Percentiles rank a stretch among this genome's conserved stretches.
Conservation (phyloP, 2,888 invertebrate species). For the Laothoe populi region DNA sequence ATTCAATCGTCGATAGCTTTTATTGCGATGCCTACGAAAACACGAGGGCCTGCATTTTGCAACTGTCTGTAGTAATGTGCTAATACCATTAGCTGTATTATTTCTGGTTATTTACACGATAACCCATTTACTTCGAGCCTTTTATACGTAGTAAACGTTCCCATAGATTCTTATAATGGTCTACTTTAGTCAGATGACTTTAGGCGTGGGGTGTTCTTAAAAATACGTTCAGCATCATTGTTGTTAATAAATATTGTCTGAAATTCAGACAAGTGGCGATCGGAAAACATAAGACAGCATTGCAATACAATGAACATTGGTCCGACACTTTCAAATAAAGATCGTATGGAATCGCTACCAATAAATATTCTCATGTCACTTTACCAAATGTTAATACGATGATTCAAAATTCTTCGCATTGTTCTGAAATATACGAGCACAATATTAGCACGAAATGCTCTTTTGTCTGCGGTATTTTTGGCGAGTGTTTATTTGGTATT, state of each 20-base stretch:
- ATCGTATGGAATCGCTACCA: conserved; percentile 30
- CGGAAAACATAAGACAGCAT: conserved; percentile 34
- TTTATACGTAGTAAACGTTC: conserved; percentile 5
- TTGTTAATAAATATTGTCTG: neutral
- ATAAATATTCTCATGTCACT: conserved; percentile 35
- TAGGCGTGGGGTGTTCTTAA: neutral
- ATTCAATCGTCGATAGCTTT: conserved; percentile 30
- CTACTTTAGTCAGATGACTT: neutral
- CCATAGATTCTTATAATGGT: neutral
- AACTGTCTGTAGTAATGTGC: conserved; percentile 29
- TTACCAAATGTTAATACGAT: conserved; percentile 33
- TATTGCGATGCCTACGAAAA: conserved; percentile 27
- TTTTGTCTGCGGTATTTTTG: conserved; percentile 41
- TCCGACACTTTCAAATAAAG: conserved; percentile 35
- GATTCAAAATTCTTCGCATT: conserved; percentile 50
- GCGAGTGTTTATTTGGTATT: conserved; percentile 39
- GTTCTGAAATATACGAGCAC: conserved; percentile 49
- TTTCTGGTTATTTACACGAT: conserved; percentile 9
- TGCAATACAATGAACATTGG: conserved; percentile 9
- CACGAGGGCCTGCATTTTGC: conserved; percentile 28
- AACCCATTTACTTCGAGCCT: conserved; percentile 1
- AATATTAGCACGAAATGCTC: conserved; percentile 34
- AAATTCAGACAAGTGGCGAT: conserved; percentile 26
- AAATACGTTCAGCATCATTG: neutral
- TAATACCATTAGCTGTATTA: conserved; percentile 27